phyloP scores from a whole-genome alignment of 2,888 invertebrate species.

The Xanthorhoe spadicearia region DNA sequence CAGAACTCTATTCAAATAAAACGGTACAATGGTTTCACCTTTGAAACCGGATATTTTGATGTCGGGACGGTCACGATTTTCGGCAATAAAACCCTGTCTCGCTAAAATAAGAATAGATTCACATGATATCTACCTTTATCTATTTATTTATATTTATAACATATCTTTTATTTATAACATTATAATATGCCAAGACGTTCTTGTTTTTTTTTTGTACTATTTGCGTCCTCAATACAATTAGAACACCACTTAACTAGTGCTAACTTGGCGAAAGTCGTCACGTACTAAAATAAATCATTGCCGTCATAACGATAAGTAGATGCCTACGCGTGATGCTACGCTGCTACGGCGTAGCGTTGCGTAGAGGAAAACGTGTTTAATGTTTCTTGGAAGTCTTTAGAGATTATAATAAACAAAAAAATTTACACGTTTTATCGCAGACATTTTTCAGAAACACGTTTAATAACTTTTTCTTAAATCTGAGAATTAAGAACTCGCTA shows the following conservation, averaged over 20 bases:
- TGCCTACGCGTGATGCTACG: conserved; percentile 42
- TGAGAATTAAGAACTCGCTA: no score
- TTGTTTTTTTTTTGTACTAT: neutral
- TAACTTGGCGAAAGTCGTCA: conserved; percentile 11
- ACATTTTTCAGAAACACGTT: no score
- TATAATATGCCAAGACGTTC: no score
- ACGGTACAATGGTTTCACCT: conserved; percentile 16
- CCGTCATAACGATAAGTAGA: conserved; percentile 44
- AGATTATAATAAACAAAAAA: neutral
- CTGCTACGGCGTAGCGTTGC: conserved; percentile 34
- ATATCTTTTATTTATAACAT: no score
- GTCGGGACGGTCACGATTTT: neutral
- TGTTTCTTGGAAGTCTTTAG: neutral
- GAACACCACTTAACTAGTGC: neutral
- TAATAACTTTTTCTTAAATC: no score
- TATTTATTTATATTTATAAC: no score
- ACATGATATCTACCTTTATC: no score
- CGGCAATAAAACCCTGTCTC: no score
- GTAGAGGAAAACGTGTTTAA: conserved; percentile 15
- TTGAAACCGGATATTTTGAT: conserved; percentile 3
- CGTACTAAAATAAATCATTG: conserved; percentile 37
- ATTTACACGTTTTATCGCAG: neutral
- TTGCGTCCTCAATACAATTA: neutral
- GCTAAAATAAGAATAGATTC: no score
- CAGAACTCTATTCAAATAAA: conserved; percentile 49